A percentile compares a stretch with the other conserved stretches of the same genome.
These are phyloP conservation scores for Pelvicachromis taeniatus DNA, from an alignment of 2,113 vertebrate genomes.

Conservation along the genomic window DNA sequence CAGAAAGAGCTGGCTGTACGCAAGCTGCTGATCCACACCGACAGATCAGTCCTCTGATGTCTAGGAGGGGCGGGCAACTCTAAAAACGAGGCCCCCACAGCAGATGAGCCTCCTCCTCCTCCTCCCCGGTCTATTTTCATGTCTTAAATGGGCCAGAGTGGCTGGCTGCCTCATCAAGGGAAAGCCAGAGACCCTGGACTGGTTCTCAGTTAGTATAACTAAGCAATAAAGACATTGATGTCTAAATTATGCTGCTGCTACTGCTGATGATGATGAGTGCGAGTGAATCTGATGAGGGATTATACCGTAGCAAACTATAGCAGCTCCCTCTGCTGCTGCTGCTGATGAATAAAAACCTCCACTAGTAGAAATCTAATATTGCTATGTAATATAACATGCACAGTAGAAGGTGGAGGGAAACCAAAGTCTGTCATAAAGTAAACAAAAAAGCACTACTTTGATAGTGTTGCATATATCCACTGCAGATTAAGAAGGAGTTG, in stretches of 20 bases:
- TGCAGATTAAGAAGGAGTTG: neutral
- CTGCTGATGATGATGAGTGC: conserved; percentile 37
- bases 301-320: conserved; percentile 50
- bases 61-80: conserved; percentile 43
- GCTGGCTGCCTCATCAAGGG: conserved; percentile 66
- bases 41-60: conserved; percentile 78
- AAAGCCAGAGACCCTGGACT: conserved; percentile 50
- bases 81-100: conserved; percentile 50
- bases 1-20: conserved; percentile 63
- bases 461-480: neutral
- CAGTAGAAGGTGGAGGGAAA: neutral
- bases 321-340: conserved; percentile 63
- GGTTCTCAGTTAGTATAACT: conserved; percentile 50
- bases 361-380: conserved; percentile 25
- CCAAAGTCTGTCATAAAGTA: neutral
- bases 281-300: conserved; percentile 59
- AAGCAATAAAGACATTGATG: conserved; percentile 67
- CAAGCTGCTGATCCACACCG: conserved; percentile 67
- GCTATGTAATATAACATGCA: neutral
- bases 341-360: conserved; percentile 41
- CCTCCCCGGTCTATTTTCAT: conserved; percentile 62
- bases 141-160: conserved; percentile 69
- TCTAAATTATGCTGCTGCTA: conserved; percentile 68
- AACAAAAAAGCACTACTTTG: conserved; percentile 7
- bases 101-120: conserved; percentile 38